Base-by-base conservation (phyloP, 2,797 vertebrate species). In the Rachycentron canadum region DNA sequence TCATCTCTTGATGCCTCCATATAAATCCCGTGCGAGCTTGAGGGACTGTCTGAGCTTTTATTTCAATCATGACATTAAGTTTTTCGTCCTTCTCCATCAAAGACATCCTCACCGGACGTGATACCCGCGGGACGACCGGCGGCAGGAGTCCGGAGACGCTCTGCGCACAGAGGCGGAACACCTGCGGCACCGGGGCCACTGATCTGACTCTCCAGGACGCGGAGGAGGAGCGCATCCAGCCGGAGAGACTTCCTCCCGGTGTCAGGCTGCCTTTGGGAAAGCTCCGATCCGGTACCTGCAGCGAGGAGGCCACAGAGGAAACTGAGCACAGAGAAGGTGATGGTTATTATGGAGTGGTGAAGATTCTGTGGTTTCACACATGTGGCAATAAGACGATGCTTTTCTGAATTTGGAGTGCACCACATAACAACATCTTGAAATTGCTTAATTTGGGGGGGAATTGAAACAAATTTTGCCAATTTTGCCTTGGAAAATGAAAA, bases 31-130 rank as follows among this genome's bases (percentile, higher is more conserved):
- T 0, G 36, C 4, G 47, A 65, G 73, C 38, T 58, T 64, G 73
- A 76, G 50, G 47, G 23, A 25, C 26, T 11, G 70, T 57, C 60
- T 30, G 61, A n/a, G 73, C 57, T 58, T 21, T 66, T 62, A 9
- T 59, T 71, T 81, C 41, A 86, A 86, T 68, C 91, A 96, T 96
- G 95, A 93, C 94, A 60, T 88, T 91, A 62, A 91, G 83, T 72
- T 90, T 88, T 78, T 95, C 93, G 58, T 90, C 94, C 9, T 96
- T 96, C 82, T 94, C 92, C 1, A 96, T 96, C 75, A 89, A 93
- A 71, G 91, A 94, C 76, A 96, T 96, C 61, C 91, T 96, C 53
- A 94, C 88, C 28, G 86, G 89, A 79, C 76, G 59, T 32, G 87
- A 90, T 41, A 71, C 69, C 28, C 45, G 34, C n/a, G 79, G 38